Percentiles rank a stretch among this genome's conserved stretches.
phyloP scores from a whole-genome alignment of 2,113 vertebrate genomes.

The Bothrops jararaca region DNA sequence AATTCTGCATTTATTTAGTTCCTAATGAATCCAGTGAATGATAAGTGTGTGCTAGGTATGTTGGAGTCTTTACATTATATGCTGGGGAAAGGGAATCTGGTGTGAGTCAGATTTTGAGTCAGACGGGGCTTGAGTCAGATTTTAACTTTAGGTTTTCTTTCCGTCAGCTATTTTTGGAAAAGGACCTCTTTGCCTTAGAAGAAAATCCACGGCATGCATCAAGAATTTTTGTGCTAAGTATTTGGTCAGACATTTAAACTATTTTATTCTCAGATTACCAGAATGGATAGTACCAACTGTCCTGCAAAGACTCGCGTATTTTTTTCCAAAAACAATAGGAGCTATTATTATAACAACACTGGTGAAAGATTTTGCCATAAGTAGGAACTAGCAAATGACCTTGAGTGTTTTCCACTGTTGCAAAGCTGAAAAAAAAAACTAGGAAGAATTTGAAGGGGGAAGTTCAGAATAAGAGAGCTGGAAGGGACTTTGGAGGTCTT shows the following conservation, averaged over 20 bases:
- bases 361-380: background rate
- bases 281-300: background rate
- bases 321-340: background rate
- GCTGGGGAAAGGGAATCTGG: background rate
- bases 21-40: background rate
- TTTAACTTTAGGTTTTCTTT: conserved; percentile 4
- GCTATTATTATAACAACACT: background rate
- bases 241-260: background rate
- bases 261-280: background rate
- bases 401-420: background rate
- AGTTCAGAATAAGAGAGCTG: background rate
- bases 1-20: background rate
- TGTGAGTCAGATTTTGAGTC: background rate
- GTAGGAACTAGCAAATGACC: background rate
- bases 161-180: conserved; percentile 7
- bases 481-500: background rate
- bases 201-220: background rate
- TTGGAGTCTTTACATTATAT: background rate
- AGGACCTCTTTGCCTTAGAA: background rate
- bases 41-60: background rate
- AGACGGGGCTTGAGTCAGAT: background rate
- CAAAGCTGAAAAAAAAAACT: too few relatives aligned
- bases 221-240: conserved; percentile 4
- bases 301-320: too few relatives aligned
- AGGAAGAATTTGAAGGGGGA: background rate